Base-by-base conservation (phyloP, 2,113 vertebrate species). In the Rhinolophus ferrumequinum region DNA sequence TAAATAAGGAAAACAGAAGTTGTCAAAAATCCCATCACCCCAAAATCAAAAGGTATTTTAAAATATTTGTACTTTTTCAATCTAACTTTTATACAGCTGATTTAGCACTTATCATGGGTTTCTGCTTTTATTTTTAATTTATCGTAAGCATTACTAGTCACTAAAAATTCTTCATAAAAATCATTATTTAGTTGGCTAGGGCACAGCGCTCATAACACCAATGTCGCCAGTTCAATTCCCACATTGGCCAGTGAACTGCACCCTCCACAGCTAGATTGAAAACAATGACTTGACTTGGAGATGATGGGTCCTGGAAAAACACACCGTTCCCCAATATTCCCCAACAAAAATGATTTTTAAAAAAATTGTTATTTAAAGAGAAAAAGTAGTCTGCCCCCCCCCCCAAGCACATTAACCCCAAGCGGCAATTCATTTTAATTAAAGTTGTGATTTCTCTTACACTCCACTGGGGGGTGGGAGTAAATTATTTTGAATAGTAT, bases 381-480 rank as follows among this genome's bases (percentile, higher is more conserved):
- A 64, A 84, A 67, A 64, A 80, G 38, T 35, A 69, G 26, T 44
- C 41, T 6, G 5, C 6, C 41, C 6, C 60, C 4, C 47, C 16
- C 50, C 30, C 41, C 41, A 3, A 91, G 33, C 19, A 10, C 62
- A 79, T 69, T 80, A 88, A 92, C 75, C 58, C 16, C 58, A 95
- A 75, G 7, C 67, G 81, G 18, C 6, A 38, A 76, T 69, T 88
- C 26, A 82, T 88, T 88, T 95, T 82, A 66, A 76, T 8, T 92
- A 21, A 92, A 83, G 21, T 54, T 38, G n/a, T 67, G 58, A 95
- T 82, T 81, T 88, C 69, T 92, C 76, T 88, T 35, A 76, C 41
- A 82, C 10, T 82, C 33, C 21, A 70, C 44, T 79, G 13, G 30
- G 28, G 28, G 62, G 54, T 26, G 30, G 47, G n/a, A 84, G 50